A percentile compares a stretch with the other conserved stretches of the same genome.
Evolutionary conservation across 2,113 vertebrate species (phyloP).

Genomic region (Albula goreensis): DNA sequence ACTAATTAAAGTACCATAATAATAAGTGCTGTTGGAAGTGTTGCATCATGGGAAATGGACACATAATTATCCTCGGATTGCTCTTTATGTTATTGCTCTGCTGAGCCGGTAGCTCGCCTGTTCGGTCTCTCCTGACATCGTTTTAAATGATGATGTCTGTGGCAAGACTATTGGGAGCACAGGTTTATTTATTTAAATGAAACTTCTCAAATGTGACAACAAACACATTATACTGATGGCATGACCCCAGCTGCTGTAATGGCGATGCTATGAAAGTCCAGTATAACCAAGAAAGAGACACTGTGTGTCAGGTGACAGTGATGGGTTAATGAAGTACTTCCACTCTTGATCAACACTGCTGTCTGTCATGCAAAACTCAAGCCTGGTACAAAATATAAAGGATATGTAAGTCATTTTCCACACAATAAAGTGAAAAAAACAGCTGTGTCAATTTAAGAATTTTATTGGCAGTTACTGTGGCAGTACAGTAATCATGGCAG

Average conservation of each 20-base stretch:
- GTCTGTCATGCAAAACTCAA: not conserved
- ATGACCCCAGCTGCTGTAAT: no score
- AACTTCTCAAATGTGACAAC: no score
- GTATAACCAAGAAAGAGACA: no score
- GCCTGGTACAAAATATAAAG: not conserved
- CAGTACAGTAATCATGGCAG: slow-evolving; percentile 6
- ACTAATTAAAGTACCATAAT: slow-evolving; percentile 5
- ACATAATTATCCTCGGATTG: not conserved
- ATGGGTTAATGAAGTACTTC: not conserved
- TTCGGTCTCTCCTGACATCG: not conserved
- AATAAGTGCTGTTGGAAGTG: not conserved
- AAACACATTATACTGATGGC: no score
- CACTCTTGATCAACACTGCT: not conserved
- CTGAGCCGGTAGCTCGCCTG: not conserved
- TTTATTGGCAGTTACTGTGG: not conserved
- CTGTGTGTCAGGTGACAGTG: not conserved
- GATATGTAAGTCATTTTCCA: not conserved
- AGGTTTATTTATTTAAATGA: no score
- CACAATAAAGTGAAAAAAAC: not conserved
- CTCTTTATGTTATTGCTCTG: not conserved
- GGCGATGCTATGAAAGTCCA: no score
- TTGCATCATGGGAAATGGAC: not conserved
- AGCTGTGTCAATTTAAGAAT: not conserved
- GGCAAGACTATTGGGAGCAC: no score
- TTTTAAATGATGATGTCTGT: not conserved